Conservation (phyloP, 2,888 invertebrate genomes). For the Apamea crenata region DNA sequence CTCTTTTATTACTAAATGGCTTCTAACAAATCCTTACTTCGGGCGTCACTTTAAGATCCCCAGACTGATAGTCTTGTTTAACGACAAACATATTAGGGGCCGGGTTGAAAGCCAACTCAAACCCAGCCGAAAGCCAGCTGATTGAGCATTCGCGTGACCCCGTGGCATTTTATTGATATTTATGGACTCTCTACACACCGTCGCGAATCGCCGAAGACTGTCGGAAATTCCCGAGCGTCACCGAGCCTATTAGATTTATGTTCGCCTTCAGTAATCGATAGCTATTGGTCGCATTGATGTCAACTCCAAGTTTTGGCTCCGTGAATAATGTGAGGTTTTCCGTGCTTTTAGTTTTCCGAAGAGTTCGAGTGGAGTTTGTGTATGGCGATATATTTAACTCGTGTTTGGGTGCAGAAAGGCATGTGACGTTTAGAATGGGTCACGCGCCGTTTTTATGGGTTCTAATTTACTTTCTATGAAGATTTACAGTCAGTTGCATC, state of each 20-base stretch:
- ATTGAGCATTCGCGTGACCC: conserved; percentile 69
- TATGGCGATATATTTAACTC: conserved; percentile 54
- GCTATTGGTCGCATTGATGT: conserved; percentile 63
- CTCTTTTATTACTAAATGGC: conserved; percentile 40
- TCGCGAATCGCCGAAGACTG: conserved; percentile 17
- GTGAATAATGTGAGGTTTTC: conserved; percentile 58
- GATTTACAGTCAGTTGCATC: conserved; percentile 29
- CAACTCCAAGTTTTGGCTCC: conserved; percentile 58
- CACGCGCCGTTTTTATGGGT: conserved; percentile 37
- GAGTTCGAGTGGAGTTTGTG: conserved; percentile 50
- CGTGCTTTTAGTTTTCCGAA: conserved; percentile 50
- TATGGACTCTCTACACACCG: conserved; percentile 49
- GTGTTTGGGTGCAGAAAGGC: conserved; percentile 31
- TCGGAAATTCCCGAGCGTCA: conserved; percentile 32
- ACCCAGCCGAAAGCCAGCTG: conserved; percentile 49
- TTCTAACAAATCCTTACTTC: conserved; percentile 56
- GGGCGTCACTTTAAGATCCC: conserved; percentile 51
- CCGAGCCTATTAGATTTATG: conserved; percentile 54
- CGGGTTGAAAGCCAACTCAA: conserved; percentile 54
- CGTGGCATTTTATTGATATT: conserved; percentile 65
- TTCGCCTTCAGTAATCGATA: conserved; percentile 61
- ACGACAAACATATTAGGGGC: conserved; percentile 65
- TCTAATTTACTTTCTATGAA: conserved; percentile 35
- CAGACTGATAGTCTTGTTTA: conserved; percentile 60
- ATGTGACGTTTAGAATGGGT: conserved; percentile 42